Evolutionary conservation across 1,140 invertebrate species (phyloP).

Genomic region (Caenorhabditis latens): DNA sequence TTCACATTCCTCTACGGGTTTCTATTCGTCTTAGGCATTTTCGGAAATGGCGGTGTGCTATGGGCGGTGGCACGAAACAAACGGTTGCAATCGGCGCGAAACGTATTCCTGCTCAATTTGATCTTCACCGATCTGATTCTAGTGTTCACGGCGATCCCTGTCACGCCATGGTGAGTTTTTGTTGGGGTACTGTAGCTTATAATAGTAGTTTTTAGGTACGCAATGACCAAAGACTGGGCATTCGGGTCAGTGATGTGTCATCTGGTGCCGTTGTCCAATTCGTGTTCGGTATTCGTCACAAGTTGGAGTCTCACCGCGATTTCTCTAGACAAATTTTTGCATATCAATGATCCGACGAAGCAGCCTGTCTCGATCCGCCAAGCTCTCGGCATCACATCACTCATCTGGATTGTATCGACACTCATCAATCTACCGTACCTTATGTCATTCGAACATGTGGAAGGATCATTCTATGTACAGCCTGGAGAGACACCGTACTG

Average conservation of each 20-base stretch:
- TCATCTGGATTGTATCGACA: slow-evolving; percentile 74
- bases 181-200: neutral
- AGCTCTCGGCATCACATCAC: slow-evolving; percentile 68
- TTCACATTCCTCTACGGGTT: slow-evolving; percentile 71
- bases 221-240: slow-evolving; percentile 74
- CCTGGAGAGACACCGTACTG: slow-evolving; percentile 74
- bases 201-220: slow-evolving; percentile 60
- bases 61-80: slow-evolving; percentile 73
- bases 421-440: slow-evolving; percentile 76
- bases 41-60: slow-evolving; percentile 75
- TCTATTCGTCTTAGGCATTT: slow-evolving; percentile 72
- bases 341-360: slow-evolving; percentile 70
- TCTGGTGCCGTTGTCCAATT: slow-evolving; percentile 74
- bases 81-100: slow-evolving; percentile 76
- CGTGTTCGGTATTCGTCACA: slow-evolving; percentile 77
- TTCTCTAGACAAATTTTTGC: slow-evolving; percentile 76
- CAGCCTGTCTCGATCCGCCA: slow-evolving; percentile 65
- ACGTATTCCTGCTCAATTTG: slow-evolving; percentile 76
- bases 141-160: slow-evolving; percentile 75
- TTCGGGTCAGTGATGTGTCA: slow-evolving; percentile 76
- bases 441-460: slow-evolving; percentile 71
- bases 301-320: slow-evolving; percentile 77
- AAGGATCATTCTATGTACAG: slow-evolving; percentile 74
- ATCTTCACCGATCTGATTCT: slow-evolving; percentile 75
- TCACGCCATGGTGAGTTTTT: slow-evolving; percentile 72